Evolutionary conservation across 2,888 invertebrate genomes (phyloP).

Genomic region (Tetheella fluctuosa): DNA sequence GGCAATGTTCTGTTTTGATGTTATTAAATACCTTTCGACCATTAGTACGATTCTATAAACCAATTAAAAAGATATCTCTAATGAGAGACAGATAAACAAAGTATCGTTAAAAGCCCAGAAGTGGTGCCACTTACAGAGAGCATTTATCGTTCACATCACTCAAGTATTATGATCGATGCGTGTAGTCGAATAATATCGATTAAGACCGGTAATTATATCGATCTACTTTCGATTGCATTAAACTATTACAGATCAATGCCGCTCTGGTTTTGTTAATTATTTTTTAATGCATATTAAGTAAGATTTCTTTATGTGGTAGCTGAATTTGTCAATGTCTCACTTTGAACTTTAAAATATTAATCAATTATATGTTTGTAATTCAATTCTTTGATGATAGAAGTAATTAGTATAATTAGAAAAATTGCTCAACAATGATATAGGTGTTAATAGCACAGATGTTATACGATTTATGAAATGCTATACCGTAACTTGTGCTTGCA

Average conservation of each 20-base stretch:
- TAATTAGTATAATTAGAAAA: no score
- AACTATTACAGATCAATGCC: slow-evolving; percentile 25
- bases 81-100: not conserved
- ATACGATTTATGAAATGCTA: no score
- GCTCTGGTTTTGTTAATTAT: slow-evolving; percentile 21
- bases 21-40: not conserved
- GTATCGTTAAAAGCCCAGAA: not conserved
- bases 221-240: slow-evolving; percentile 40
- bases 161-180: slow-evolving; percentile 4
- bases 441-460: no score
- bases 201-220: slow-evolving; percentile 28
- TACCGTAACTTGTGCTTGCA: no score
- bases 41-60: not conserved
- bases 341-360: not conserved
- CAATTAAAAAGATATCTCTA: not conserved
- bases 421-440: no score
- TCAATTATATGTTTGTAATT: no score
- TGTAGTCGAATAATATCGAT: slow-evolving; percentile 14
- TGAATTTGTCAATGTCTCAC: not conserved
- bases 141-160: not conserved
- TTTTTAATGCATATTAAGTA: slow-evolving; percentile 24
- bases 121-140: not conserved
- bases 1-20: no score
- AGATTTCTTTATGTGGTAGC: not conserved
- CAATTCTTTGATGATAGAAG: no score